Percentiles rank a stretch among this genome's conserved stretches.
Conservation (phyloP, 2,797 vertebrate species). For the Macroramphosus scolopax region DNA sequence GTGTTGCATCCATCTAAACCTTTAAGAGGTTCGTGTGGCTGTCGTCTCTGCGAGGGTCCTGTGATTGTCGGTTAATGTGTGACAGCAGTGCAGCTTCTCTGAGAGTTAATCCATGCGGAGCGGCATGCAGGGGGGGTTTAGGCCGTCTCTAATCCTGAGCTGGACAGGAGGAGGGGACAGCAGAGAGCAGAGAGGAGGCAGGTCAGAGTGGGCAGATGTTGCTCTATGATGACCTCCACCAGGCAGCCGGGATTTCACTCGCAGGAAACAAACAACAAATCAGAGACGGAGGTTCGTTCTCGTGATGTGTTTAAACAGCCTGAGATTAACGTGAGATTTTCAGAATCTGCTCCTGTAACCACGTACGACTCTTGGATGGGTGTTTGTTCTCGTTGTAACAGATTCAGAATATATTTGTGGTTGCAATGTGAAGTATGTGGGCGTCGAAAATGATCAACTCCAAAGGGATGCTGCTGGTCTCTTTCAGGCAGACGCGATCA, state of each 20-base stretch:
- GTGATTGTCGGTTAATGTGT: slow-evolving; percentile 59
- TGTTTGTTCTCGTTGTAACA: too few species aligned
- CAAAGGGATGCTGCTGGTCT: too few species aligned
- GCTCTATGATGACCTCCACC: slow-evolving; percentile 53
- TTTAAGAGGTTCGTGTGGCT: not conserved
- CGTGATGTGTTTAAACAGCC: not conserved
- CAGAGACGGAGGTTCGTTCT: not conserved
- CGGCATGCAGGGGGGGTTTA: too few species aligned
- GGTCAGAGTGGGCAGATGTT: too few species aligned
- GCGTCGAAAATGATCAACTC: too few species aligned
- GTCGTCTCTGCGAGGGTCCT: slow-evolving; percentile 3
- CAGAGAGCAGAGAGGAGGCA: too few species aligned
- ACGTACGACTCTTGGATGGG: not conserved
- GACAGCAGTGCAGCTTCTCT: slow-evolving; percentile 50
- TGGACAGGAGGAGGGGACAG: slow-evolving; percentile 44
- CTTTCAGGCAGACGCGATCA: too few species aligned
- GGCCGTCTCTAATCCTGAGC: slow-evolving; percentile 63
- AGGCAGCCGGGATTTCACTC: slow-evolving; percentile 19
- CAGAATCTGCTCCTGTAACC: not conserved
- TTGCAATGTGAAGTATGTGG: too few species aligned
- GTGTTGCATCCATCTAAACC: too few species aligned
- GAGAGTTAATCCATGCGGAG: slow-evolving; percentile 64
- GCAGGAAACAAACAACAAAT: too few species aligned
- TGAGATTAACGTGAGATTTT: not conserved
- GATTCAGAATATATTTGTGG: too few species aligned